Evolutionary conservation across 2,888 invertebrate species (phyloP), one percentile per base, ranked within the genome.

Genomic region (Eilema depressum): DNA sequence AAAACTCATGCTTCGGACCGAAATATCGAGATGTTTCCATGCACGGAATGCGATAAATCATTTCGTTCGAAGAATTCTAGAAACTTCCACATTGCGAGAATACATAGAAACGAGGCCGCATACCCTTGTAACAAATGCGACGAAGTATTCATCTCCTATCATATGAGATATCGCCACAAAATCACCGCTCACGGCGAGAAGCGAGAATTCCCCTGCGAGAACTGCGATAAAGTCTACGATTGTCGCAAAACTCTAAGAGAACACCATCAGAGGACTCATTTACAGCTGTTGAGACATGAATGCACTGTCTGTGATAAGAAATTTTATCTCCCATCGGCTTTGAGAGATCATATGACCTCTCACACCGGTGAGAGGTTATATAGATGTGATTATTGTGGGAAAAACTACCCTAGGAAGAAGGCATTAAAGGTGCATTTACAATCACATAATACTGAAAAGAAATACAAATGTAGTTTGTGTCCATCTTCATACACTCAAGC

Each of bases 281-380:
- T 86, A 20, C 84, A 85, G 37, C 73, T 87, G 3, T 85, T 92
- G 2, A 83, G 84, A 7, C 93, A 94, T 23, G 88, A 91, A 63
- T 96, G 95, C 73, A 87, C 87, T 0, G 75, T 91, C 2, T 96
- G 96, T 70, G 89, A 92, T 10, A 89, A 91, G 64, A 92, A 91
- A 10, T 95, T 93, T 73, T 88, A 85, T 14, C 67, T 83, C 4
- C 85, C 89, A 0, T 85, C 88, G 0, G 85, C 84, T 2, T 79
- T 96, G 25, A 94, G 92, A 2, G 95, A 95, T 3, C 96, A 96
- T 76, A 91, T 95, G 84, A 89, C 95, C 0, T 93, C 93, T 17
- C 96, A 96, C 73, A 95, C 95, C 0, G 96, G 95, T 0, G 95
- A 95, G 71, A 85, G 93, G 23, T 93, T 95, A 8, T 96, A 92